Conservation (phyloP, 2,797 vertebrate genomes). For the Enteromius radiatus region DNA sequence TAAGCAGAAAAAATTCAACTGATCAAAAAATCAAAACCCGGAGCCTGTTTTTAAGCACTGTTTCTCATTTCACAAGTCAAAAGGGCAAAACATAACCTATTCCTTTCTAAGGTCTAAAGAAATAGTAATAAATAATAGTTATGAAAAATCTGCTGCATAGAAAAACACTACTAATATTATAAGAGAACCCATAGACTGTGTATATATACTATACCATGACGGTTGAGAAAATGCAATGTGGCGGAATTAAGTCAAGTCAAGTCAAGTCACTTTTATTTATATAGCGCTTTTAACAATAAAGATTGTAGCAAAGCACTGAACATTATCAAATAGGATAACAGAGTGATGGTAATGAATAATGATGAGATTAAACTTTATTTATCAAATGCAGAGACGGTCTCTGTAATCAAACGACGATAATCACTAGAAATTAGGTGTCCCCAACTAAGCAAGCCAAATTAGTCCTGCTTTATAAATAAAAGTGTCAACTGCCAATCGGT, state of each 20-base stretch:
- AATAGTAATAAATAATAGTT: not conserved
- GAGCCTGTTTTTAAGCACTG: not conserved
- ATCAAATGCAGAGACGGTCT: too few relatives aligned
- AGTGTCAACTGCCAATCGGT: not conserved
- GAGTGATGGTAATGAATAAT: too few relatives aligned
- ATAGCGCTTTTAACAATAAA: too few relatives aligned
- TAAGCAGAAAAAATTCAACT: not conserved
- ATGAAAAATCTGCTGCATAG: not conserved
- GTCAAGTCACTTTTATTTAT: too few relatives aligned
- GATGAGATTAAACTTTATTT: too few relatives aligned
- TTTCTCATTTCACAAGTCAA: slow-evolving; percentile 11
- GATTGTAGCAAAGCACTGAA: too few relatives aligned
- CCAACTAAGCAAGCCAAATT: too few relatives aligned
- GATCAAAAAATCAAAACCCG: not conserved
- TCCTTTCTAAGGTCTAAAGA: not conserved
- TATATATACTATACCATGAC: not conserved
- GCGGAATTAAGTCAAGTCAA: too few relatives aligned
- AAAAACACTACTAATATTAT: not conserved
- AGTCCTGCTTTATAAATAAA: not conserved
- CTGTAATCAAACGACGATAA: too few relatives aligned
- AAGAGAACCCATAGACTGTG: not conserved
- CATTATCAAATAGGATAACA: too few relatives aligned
- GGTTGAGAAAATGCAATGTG: not conserved
- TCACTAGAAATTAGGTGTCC: too few relatives aligned
- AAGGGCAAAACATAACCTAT: not conserved